These are phyloP conservation scores for Acholoe squamosa DNA, from an alignment of 2,888 invertebrate species.

Conservation along the genomic window DNA sequence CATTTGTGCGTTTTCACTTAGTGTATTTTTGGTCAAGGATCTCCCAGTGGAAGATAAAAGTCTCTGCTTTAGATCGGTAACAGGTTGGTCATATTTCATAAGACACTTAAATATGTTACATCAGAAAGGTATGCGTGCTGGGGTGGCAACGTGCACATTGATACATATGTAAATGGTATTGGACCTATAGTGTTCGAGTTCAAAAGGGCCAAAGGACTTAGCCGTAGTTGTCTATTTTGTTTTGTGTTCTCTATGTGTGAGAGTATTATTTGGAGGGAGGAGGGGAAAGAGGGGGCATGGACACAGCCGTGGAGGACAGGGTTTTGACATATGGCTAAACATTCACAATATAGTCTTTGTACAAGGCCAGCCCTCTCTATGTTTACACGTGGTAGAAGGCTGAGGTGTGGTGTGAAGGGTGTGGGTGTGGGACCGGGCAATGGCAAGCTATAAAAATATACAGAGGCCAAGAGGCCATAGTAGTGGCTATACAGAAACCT, in stretches of 20 bases:
- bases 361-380: conserved; percentile 33
- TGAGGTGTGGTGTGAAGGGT: neutral
- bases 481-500: conserved; percentile 37
- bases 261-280: neutral
- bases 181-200: too few relatives aligned
- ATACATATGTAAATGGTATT: too few relatives aligned
- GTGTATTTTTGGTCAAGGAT: too few relatives aligned
- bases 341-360: conserved; percentile 50
- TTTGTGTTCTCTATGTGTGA: neutral
- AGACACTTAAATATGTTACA: too few relatives aligned
- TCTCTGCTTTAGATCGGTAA: too few relatives aligned
- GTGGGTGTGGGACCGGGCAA: neutral
- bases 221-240: too few relatives aligned
- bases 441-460: conserved; percentile 62
- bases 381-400: conserved; percentile 5
- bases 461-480: conserved; percentile 38
- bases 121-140: too few relatives aligned
- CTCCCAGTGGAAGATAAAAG: too few relatives aligned
- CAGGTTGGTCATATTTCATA: too few relatives aligned
- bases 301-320: neutral
- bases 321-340: neutral
- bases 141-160: too few relatives aligned
- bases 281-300: neutral
- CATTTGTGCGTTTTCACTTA: too few relatives aligned
- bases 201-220: too few relatives aligned